Base-by-base conservation (phyloP, 2,113 vertebrate species). In the Vanacampus margaritifer region DNA sequence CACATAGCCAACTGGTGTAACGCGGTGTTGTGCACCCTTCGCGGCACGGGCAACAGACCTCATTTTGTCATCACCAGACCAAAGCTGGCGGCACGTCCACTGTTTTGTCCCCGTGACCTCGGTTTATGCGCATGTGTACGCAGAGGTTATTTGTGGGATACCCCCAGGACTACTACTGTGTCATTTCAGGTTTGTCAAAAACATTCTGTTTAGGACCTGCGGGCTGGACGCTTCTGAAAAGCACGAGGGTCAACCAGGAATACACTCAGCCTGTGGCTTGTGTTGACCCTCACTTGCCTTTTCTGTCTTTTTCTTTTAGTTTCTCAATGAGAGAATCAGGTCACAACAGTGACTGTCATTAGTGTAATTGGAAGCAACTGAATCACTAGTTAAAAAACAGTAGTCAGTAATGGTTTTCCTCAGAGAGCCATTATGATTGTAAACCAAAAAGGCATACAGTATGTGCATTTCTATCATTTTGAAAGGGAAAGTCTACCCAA, bases 151-250 rank as follows among this genome's bases (percentile, higher is more conserved):
- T 80, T 78, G 62, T 75, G 75, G 59, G 75, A 37, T 59, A 43
- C 80, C 83, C 84, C 45, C 62, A 82, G 78, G 88, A 84, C 72
- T 76, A 79, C 61, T 63, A 54, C 45, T 32, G 61, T 85, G 86
- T 84, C 81, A 81, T 79, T 78, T 85, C 75, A 81, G 68, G 78
- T 87, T 90, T 84, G 69, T 89, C 81, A 87, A 71, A 28, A 1
- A 72, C 53, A 8, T n/a, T 43, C 72, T 78, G 77, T 74, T 74
- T 73, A 73, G 86, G 75, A 79, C 68, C 17, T 36, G 68, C 67
- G 75, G 72, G 67, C 76, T 67, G 54, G 69, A 57, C 19, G 43
- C 73, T 54, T 85, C 59, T 62, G 62, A 75, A 81, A 79, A 79
- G 60, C 80, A 83, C 80, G 65, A 84, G 83, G 83, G 75, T 80